Percentiles rank a stretch among this genome's conserved stretches.
phyloP scores from a whole-genome alignment of 2,888 invertebrate species.

The Colletes collaris region DNA sequence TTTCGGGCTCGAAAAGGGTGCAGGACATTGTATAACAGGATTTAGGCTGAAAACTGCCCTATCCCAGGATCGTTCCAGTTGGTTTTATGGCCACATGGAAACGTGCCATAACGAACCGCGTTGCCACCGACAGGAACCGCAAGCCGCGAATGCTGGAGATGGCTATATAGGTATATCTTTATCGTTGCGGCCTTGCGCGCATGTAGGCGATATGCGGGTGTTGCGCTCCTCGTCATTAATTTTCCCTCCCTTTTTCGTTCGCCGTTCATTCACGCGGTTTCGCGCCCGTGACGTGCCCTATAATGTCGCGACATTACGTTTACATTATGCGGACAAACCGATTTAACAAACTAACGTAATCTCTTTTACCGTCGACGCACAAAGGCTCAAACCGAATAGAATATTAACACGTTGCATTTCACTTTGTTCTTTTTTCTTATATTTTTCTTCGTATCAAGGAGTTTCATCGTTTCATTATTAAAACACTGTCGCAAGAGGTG shows the following conservation, averaged over 20 bases:
- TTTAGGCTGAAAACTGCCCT: conserved; percentile 40
- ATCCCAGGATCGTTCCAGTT: conserved; percentile 36
- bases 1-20: neutral
- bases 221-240: conserved; percentile 54
- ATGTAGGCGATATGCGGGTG: conserved; percentile 65
- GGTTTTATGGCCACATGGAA: conserved; percentile 31
- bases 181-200: conserved; percentile 66
- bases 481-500: too few species aligned
- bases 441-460: too few species aligned
- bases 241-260: conserved; percentile 54
- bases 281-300: conserved; percentile 37
- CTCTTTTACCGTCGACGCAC: too few species aligned
- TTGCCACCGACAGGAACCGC: conserved; percentile 20
- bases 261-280: conserved; percentile 57
- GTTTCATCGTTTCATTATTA: too few species aligned
- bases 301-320: conserved; percentile 31
- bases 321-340: neutral
- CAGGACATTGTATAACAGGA: conserved; percentile 9
- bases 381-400: too few species aligned
- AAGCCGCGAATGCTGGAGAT: conserved; percentile 38
- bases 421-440: too few species aligned
- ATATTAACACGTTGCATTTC: too few species aligned
- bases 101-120: conserved; percentile 29
- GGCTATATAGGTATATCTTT: conserved; percentile 47
- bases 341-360: conserved; percentile 24